phyloP scores from a whole-genome alignment of 2,113 vertebrate genomes.

The Balaenoptera acutorostrata region DNA sequence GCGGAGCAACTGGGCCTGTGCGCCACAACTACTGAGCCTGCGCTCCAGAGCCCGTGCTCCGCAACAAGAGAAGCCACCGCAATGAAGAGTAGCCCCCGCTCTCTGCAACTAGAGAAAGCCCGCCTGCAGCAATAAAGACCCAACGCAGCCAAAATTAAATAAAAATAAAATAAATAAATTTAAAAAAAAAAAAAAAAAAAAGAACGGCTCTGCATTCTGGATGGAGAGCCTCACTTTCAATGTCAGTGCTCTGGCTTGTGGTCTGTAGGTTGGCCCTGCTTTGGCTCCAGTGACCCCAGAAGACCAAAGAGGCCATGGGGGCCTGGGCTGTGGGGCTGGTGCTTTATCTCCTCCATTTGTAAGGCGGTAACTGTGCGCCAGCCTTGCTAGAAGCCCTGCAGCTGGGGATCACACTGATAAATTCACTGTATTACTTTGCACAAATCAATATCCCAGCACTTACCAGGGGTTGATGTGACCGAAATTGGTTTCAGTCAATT shows the following conservation, averaged over 20 bases:
- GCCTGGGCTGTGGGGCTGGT: neutral
- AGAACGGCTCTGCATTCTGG: neutral
- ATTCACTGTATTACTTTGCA: conserved; percentile 96
- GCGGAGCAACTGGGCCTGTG: too few species aligned
- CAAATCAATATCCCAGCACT: conserved; percentile 94
- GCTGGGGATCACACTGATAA: conserved; percentile 88
- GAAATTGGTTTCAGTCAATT: conserved; percentile 94
- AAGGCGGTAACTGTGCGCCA: conserved; percentile 56
- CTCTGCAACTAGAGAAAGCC: too few species aligned
- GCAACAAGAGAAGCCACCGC: too few species aligned
- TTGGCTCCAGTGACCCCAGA: conserved; percentile 26
- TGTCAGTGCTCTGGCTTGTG: neutral
- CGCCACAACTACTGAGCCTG: too few species aligned
- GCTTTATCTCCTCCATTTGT: conserved; percentile 78
- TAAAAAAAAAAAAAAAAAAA: too few species aligned
- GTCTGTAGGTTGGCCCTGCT: neutral
- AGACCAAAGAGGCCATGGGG: neutral
- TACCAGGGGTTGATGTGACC: conserved; percentile 88
- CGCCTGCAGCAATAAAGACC: too few species aligned
- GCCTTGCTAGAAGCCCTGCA: conserved; percentile 79
- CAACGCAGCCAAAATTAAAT: too few species aligned
- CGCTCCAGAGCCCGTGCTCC: too few species aligned
- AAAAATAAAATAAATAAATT: too few species aligned
- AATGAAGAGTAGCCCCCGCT: too few species aligned
- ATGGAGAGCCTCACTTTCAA: neutral